These are phyloP conservation scores for Dioctria rufipes DNA, from an alignment of 2,888 invertebrate species.

Conservation along the genomic window DNA sequence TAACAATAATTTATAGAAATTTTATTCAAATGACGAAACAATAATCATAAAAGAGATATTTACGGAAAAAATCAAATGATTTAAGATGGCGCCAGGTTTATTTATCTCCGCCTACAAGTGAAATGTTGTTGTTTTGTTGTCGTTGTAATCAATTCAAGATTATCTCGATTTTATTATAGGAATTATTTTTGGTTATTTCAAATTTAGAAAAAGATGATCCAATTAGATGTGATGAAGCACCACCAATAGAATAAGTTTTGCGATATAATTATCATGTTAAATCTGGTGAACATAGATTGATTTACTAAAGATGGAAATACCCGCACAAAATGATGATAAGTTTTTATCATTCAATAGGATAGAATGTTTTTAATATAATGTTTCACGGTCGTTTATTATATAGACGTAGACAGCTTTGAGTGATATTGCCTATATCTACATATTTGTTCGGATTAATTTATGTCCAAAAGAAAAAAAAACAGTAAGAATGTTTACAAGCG, in stretches of 20 bases:
- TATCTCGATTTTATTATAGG: slow-evolving; percentile 5
- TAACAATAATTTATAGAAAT: slow-evolving; percentile 33
- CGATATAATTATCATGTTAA: background rate
- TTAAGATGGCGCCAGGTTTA: slow-evolving; percentile 55
- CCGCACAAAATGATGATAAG: background rate
- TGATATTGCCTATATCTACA: background rate
- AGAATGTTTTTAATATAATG: background rate
- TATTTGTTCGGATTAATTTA: slow-evolving; percentile 3
- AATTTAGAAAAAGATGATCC: background rate
- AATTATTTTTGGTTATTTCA: background rate
- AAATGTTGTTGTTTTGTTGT: background rate
- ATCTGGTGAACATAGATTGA: background rate
- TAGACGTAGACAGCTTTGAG: background rate
- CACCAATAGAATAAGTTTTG: background rate
- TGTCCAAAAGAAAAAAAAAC: background rate
- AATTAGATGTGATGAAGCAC: background rate
- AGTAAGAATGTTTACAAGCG: background rate
- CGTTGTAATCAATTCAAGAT: background rate
- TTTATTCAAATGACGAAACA: slow-evolving; percentile 24
- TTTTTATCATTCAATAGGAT: background rate
- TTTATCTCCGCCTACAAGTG: slow-evolving; percentile 43
- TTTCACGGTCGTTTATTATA: background rate
- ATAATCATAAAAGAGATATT: slow-evolving; percentile 32
- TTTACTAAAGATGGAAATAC: slow-evolving; percentile 2
- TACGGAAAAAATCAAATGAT: slow-evolving; percentile 53